Conservation (phyloP, 2,888 invertebrate species). For the Drosophila yooni region DNA sequence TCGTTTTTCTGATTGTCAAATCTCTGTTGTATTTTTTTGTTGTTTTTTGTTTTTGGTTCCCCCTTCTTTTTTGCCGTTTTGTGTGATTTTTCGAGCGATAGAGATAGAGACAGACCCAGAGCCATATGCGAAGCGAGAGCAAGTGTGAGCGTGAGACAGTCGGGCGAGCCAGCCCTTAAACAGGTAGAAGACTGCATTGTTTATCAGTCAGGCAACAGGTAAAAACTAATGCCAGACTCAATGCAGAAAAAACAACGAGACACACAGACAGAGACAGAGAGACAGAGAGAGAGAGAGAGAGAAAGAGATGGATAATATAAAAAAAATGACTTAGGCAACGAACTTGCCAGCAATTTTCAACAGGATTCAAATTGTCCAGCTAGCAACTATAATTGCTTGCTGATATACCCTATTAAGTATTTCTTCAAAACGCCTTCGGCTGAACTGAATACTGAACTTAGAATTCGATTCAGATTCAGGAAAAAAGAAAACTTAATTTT, state of each 20-base stretch:
- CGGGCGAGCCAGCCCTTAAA: conserved; percentile 55
- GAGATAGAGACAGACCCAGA: conserved; percentile 1
- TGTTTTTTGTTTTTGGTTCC: conserved; percentile 2
- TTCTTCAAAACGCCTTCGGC: not conserved
- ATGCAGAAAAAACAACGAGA: conserved; percentile 21
- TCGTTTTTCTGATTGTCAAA: conserved; percentile 67
- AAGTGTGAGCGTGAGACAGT: conserved; percentile 13
- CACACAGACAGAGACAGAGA: not conserved
- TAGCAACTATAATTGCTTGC: conserved; percentile 17
- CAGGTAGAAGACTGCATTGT: conserved; percentile 73
- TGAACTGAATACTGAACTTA: not conserved
- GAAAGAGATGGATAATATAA: not conserved
- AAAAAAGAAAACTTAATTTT: not conserved
- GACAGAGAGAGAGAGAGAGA: not conserved
- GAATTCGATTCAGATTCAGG: not conserved
- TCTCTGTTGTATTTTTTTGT: conserved; percentile 34
- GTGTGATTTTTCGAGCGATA: conserved; percentile 32
- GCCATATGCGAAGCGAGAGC: not conserved
- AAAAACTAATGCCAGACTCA: conserved; percentile 65
- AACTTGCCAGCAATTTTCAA: conserved; percentile 33
- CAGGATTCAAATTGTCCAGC: conserved; percentile 44
- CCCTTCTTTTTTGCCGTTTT: conserved; percentile 40
- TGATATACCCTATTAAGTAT: conserved; percentile 34
- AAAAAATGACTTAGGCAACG: conserved; percentile 60
- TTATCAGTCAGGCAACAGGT: conserved; percentile 68